phyloP scores from a whole-genome alignment of 2,113 vertebrate species.

The Neodontobutis hainanensis region DNA sequence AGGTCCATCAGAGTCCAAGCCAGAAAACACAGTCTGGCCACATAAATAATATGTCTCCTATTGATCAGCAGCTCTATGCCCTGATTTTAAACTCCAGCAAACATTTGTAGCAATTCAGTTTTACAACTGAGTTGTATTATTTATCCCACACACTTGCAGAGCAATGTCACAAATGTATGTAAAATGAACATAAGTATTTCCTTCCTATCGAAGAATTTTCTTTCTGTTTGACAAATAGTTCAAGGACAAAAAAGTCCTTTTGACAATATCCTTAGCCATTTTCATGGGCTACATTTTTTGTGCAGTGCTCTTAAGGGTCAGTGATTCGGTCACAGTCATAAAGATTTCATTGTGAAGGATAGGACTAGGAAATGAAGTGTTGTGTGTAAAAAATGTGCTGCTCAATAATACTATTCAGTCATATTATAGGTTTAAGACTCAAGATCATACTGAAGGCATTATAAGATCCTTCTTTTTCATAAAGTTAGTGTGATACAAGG shows the following conservation, averaged over 20 bases:
- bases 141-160: too few species aligned
- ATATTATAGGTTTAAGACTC: background rate
- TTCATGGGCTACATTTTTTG: too few species aligned
- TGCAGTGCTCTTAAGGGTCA: too few species aligned
- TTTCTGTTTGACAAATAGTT: too few species aligned
- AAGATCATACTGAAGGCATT: background rate
- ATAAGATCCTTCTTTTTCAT: slow-evolving; percentile 2
- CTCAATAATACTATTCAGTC: background rate
- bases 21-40: slow-evolving; percentile 18
- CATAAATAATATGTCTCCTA: slow-evolving; percentile 4
- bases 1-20: background rate
- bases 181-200: too few species aligned
- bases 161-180: too few species aligned
- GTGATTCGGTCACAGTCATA: too few species aligned
- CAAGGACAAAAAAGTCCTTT: too few species aligned
- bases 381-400: background rate
- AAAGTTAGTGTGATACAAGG: slow-evolving; percentile 21
- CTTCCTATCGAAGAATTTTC: too few species aligned
- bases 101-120: background rate
- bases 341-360: too few species aligned
- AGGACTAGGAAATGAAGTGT: too few species aligned
- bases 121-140: background rate
- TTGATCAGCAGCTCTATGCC: background rate
- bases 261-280: too few species aligned
- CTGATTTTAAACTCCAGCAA: background rate